Percentiles rank a stretch among this genome's conserved stretches.
Conservation (phyloP, 2,888 invertebrate species). For the Drosophila peninsularis region DNA sequence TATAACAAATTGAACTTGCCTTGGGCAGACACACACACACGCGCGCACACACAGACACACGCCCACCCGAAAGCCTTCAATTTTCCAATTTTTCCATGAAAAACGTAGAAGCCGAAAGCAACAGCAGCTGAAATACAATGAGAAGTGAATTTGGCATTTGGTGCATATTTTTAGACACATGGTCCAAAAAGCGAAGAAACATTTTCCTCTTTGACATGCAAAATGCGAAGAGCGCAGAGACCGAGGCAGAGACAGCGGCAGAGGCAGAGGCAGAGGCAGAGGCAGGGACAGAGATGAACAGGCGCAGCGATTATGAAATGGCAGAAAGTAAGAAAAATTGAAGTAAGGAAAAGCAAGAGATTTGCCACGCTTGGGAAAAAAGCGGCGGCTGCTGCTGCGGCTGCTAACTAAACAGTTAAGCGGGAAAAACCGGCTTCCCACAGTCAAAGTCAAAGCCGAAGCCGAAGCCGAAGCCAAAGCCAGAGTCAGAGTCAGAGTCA, state of each 20-base stretch:
- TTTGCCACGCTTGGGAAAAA: conserved; percentile 57
- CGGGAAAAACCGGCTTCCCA: conserved; percentile 66
- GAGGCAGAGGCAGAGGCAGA: too few species aligned
- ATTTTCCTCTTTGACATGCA: conserved; percentile 66
- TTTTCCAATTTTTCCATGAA: conserved; percentile 54
- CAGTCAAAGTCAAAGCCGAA: conserved; percentile 17
- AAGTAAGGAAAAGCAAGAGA: conserved; percentile 38
- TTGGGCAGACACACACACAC: conserved; percentile 8
- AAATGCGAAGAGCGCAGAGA: conserved; percentile 55
- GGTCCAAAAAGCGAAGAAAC: conserved; percentile 32
- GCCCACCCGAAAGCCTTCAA: conserved; percentile 42
- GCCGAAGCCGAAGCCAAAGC: conserved; percentile 10
- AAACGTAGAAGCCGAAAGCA: not conserved
- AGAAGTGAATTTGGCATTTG: conserved; percentile 31
- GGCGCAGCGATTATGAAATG: conserved; percentile 66
- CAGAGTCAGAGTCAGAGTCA: conserved; percentile 7
- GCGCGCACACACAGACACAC: conserved; percentile 1
- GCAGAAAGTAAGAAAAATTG: conserved; percentile 18
- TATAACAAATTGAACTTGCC: conserved; percentile 23
- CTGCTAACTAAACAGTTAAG: conserved; percentile 47
- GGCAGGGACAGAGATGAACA: conserved; percentile 25
- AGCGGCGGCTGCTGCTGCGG: not conserved
- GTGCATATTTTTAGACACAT: conserved; percentile 65
- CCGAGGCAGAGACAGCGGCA: too few species aligned
- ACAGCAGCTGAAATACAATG: conserved; percentile 29